A percentile compares a stretch with the other conserved stretches of the same genome.
phyloP scores from a whole-genome alignment of 2,113 vertebrate species.

The Illadopsis cleaveri region DNA sequence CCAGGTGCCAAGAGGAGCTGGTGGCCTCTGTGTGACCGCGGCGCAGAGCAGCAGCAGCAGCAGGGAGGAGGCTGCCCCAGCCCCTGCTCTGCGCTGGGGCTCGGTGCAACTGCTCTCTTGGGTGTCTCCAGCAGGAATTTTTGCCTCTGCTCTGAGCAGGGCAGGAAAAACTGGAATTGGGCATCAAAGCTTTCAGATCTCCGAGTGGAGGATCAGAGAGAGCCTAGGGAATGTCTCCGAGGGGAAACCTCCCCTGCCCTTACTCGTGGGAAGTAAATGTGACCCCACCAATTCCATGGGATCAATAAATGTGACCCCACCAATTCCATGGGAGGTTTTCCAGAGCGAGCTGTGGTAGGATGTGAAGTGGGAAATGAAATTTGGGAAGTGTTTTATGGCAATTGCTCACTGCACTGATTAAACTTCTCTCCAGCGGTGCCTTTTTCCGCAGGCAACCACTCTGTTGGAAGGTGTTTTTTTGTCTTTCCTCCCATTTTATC shows the following conservation, averaged over 20 bases:
- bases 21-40: not conserved
- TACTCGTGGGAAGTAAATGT: not conserved
- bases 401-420: not conserved
- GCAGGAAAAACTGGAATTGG: not conserved
- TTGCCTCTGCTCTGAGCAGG: not conserved
- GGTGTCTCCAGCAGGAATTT: not conserved
- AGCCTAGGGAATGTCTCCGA: not conserved
- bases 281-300: not conserved
- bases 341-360: not conserved
- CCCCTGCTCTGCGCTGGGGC: fast-evolving
- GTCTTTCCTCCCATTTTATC: not conserved
- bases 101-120: fast-evolving
- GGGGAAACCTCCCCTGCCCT: not conserved
- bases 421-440: not conserved
- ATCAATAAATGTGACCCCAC: too few relatives aligned
- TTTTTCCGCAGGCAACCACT: not conserved
- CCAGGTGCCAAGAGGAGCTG: slow-evolving; percentile 24
- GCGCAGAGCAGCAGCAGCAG: not conserved
- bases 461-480: not conserved
- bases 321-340: not conserved
- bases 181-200: not conserved
- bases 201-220: not conserved
- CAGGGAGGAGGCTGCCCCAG: not conserved
- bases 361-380: not conserved
- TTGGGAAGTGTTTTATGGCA: not conserved